Conservation (phyloP, 2,888 invertebrate genomes). For the Eulithis prunata region DNA sequence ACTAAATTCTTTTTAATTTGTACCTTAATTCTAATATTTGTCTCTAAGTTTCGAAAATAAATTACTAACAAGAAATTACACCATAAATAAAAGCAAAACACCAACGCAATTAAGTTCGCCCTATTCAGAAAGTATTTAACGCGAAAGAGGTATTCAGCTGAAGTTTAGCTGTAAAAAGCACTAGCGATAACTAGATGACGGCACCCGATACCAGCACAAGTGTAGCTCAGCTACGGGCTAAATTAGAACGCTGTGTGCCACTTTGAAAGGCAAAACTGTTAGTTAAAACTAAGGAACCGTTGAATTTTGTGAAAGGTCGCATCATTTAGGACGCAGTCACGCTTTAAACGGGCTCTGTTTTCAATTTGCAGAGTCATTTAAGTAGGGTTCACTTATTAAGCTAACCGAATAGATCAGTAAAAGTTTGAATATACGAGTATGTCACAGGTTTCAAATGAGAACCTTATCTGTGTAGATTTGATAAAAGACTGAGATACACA, state of each 20-base stretch:
- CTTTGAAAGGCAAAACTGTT: constrained; percentile 62
- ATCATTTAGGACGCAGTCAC: constrained; percentile 49
- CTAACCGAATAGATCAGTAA: too few relatives aligned
- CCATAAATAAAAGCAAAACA: not conserved
- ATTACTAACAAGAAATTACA: too few relatives aligned
- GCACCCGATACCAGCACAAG: constrained; percentile 51
- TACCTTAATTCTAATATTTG: too few relatives aligned
- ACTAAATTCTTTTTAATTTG: too few relatives aligned
- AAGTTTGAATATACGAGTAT: too few relatives aligned
- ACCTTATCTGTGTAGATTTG: too few relatives aligned
- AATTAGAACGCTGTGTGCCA: constrained; percentile 40
- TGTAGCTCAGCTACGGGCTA: constrained; percentile 41
- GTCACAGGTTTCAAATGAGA: too few relatives aligned
- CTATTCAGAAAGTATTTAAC: constrained; percentile 21
- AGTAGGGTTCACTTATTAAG: too few relatives aligned
- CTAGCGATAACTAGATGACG: constrained; percentile 54
- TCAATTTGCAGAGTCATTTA: too few relatives aligned
- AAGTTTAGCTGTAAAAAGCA: constrained; percentile 44
- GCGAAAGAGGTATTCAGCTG: constrained; percentile 23
- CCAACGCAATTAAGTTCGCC: constrained; percentile 21
- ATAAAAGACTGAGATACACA: too few relatives aligned
- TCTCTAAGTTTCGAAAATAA: too few relatives aligned
- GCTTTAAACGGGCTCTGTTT: constrained; percentile 1
- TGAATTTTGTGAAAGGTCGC: constrained; percentile 69
- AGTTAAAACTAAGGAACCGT: constrained; percentile 63